These are phyloP conservation scores for Pinctada fucata DNA, from an alignment of 2,888 invertebrate genomes.

Conservation along the genomic window DNA sequence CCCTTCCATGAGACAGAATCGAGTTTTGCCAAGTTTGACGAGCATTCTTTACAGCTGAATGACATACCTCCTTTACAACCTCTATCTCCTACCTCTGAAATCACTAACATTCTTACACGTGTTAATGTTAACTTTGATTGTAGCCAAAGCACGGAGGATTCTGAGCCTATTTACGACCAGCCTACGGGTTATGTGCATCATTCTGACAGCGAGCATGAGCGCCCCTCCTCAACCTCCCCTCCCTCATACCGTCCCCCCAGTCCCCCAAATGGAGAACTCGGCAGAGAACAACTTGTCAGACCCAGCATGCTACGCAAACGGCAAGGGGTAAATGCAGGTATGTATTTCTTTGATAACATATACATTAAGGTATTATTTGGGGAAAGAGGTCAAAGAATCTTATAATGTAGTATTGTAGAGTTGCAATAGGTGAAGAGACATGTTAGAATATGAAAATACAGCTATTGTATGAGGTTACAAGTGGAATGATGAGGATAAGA, in stretches of 20 bases:
- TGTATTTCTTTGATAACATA: slow-evolving; percentile 9
- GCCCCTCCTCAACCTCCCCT: slow-evolving; percentile 75
- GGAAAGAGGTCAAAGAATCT: too few relatives aligned
- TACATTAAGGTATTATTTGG: too few relatives aligned
- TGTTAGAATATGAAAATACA: too few relatives aligned
- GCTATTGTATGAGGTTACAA: too few relatives aligned
- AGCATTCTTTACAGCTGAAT: neutral
- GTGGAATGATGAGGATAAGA: too few relatives aligned
- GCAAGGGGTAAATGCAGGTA: slow-evolving; percentile 81
- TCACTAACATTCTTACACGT: neutral
- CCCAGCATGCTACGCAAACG: slow-evolving; percentile 78
- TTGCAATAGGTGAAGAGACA: too few relatives aligned
- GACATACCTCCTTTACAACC: neutral
- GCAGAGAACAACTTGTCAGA: slow-evolving; percentile 78
- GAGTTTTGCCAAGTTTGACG: neutral
- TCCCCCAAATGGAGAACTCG: slow-evolving; percentile 70
- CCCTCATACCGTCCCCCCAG: slow-evolving; percentile 70
- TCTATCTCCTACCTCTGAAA: neutral
- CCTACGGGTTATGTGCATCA: slow-evolving; percentile 75
- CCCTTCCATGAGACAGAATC: neutral
- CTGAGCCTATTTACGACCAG: slow-evolving; percentile 81
- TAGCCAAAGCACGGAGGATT: slow-evolving; percentile 72
- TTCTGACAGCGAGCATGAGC: slow-evolving; percentile 68
- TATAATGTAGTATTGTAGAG: too few relatives aligned
- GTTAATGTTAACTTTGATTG: neutral